Percentiles rank a stretch among this genome's conserved stretches.
These are phyloP conservation scores for Bimastos eiseni DNA, from an alignment of 2,888 invertebrate species.

Conservation along the genomic window DNA sequence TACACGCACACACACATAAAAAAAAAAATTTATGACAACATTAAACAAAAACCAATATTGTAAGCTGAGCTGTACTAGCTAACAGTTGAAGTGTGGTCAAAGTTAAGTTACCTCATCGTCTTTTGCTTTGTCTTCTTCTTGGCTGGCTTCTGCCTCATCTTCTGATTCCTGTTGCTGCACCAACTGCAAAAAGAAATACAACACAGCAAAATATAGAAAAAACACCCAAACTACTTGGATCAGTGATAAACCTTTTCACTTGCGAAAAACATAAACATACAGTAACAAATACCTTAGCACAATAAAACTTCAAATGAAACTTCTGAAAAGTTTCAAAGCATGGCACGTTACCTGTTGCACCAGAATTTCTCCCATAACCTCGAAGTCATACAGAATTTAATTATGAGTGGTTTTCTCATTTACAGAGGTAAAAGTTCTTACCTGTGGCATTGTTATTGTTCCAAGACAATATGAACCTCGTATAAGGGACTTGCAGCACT, in stretches of 20 bases:
- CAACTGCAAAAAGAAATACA: neutral
- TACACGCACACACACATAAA: too few relatives aligned
- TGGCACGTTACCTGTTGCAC: neutral
- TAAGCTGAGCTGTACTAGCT: neutral
- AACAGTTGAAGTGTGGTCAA: neutral
- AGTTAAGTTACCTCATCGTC: conserved; percentile 27
- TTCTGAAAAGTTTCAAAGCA: neutral
- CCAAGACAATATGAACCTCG: conserved; percentile 63
- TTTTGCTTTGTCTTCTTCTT: conserved; percentile 29
- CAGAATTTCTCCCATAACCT: neutral
- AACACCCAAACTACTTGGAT: neutral
- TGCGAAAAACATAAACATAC: neutral
- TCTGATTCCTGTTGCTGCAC: conserved; percentile 22
- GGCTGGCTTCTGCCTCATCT: conserved; percentile 36
- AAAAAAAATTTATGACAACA: neutral
- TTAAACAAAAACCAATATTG: neutral
- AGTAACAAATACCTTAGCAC: neutral
- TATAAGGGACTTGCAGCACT: conserved; percentile 89
- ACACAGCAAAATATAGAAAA: neutral
- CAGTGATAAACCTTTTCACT: neutral
- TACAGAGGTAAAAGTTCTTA: neutral
- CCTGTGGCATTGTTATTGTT: conserved; percentile 15
- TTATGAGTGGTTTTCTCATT: neutral
- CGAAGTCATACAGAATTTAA: neutral
- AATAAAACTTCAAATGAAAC: neutral